These are phyloP conservation scores for Drepana falcataria DNA, from an alignment of 2,888 invertebrate genomes.

Conservation along the genomic window DNA sequence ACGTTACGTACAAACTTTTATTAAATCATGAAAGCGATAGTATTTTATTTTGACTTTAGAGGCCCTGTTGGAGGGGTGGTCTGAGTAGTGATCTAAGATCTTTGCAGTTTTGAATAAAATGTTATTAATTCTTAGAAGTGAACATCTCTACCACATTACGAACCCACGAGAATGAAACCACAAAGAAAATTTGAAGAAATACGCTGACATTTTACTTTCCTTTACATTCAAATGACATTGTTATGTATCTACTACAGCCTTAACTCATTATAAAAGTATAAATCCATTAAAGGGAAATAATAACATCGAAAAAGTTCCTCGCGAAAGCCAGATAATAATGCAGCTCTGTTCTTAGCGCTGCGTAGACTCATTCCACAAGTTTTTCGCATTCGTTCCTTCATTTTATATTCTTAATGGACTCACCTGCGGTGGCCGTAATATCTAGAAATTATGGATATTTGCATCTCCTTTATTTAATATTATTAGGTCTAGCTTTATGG, in stretches of 20 bases:
- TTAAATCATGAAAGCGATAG: too few species aligned
- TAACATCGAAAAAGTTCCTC: constrained; percentile 33
- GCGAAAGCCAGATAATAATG: constrained; percentile 14
- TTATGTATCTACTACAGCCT: constrained; percentile 18
- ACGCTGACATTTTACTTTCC: background rate
- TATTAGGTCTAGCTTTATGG: too few species aligned
- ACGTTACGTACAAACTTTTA: too few species aligned
- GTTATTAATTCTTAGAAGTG: too few species aligned
- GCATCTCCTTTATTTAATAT: background rate
- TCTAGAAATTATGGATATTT: constrained; percentile 26
- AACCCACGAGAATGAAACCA: background rate
- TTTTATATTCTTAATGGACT: constrained; percentile 61
- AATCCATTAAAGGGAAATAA: constrained; percentile 36
- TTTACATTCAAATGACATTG: constrained; percentile 14
- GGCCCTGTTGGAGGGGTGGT: too few species aligned
- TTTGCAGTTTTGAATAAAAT: too few species aligned
- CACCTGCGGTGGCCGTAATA: constrained; percentile 39
- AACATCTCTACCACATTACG: background rate
- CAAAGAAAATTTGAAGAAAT: background rate
- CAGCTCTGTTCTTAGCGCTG: constrained; percentile 24
- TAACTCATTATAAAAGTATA: constrained; percentile 29
- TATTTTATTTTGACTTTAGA: too few species aligned
- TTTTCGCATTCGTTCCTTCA: constrained; percentile 50
- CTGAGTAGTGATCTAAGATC: too few species aligned
- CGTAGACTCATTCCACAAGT: constrained; percentile 45